Conservation (phyloP, 2,797 vertebrate species). For the Labroides dimidiatus region DNA sequence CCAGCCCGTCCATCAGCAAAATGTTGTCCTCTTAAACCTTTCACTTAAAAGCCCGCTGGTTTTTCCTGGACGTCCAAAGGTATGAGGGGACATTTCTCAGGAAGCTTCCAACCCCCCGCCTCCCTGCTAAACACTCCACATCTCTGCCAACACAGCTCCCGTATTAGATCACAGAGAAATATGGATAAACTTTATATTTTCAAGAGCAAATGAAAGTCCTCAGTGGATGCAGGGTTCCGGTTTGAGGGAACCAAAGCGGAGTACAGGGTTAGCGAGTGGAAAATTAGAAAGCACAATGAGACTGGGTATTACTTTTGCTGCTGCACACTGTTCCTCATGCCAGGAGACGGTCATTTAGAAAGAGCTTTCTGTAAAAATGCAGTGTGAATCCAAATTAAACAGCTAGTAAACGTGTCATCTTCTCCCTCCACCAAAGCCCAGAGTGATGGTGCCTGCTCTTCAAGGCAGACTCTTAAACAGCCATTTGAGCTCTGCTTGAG, state of each 20-base stretch:
- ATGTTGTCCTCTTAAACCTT: conserved; percentile 60
- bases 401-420: conserved; percentile 32
- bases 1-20: conserved; percentile 64
- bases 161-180: conserved; percentile 44
- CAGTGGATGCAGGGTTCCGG: not conserved
- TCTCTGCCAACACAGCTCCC: conserved; percentile 17
- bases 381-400: conserved; percentile 50
- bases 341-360: conserved; percentile 30
- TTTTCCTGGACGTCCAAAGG: conserved; percentile 47
- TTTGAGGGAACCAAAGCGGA: not conserved
- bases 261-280: not conserved
- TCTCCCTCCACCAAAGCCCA: conserved; percentile 19
- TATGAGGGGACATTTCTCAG: conserved; percentile 41
- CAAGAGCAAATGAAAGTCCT: conserved; percentile 37
- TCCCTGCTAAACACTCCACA: conserved; percentile 5
- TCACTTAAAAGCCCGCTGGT: conserved; percentile 42
- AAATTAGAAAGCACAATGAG: conserved; percentile 5
- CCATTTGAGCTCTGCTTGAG: conserved; percentile 32
- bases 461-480: conserved; percentile 54
- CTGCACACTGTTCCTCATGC: conserved; percentile 11
- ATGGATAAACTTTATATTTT: conserved; percentile 43
- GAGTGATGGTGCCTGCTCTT: conserved; percentile 18
- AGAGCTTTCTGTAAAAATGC: conserved; percentile 30
- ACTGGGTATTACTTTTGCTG: conserved; percentile 12
- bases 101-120: conserved; percentile 21